Evolutionary conservation across 1,140 invertebrate genomes (phyloP).

Genomic region (Pogonomyrmex barbatus): DNA sequence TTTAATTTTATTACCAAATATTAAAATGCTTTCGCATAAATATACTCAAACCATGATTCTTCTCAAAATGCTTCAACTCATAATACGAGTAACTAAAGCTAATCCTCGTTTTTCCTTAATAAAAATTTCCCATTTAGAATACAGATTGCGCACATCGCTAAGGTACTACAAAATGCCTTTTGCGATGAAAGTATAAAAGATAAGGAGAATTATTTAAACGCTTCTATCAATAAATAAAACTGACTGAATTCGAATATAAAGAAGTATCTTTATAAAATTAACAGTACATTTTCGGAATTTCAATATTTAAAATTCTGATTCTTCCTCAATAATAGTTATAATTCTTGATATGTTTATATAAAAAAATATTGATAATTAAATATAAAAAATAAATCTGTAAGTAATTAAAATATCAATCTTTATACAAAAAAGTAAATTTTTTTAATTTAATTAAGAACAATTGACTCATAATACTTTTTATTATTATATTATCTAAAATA

Average conservation of each 20-base stretch:
- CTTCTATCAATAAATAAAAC: background rate
- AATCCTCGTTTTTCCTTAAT: background rate
- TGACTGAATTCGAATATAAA: background rate
- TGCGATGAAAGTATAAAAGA: background rate
- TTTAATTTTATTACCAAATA: background rate
- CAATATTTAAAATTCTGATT: background rate
- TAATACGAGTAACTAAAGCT: background rate
- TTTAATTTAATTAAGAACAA: no score
- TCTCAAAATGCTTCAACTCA: background rate
- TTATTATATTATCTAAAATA: no score
- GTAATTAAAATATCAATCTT: no score
- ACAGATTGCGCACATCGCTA: background rate
- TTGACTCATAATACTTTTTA: no score
- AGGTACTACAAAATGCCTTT: background rate
- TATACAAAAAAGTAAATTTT: no score
- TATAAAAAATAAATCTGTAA: no score
- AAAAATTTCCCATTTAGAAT: background rate
- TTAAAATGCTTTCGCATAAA: background rate
- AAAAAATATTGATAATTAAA: no score
- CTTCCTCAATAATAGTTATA: no score
- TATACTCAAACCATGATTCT: background rate
- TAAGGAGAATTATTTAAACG: background rate
- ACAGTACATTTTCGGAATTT: background rate
- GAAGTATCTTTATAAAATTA: background rate
- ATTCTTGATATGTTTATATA: no score